phyloP scores from a whole-genome alignment of 1,140 invertebrate genomes.

The Melanaphis sacchari region DNA sequence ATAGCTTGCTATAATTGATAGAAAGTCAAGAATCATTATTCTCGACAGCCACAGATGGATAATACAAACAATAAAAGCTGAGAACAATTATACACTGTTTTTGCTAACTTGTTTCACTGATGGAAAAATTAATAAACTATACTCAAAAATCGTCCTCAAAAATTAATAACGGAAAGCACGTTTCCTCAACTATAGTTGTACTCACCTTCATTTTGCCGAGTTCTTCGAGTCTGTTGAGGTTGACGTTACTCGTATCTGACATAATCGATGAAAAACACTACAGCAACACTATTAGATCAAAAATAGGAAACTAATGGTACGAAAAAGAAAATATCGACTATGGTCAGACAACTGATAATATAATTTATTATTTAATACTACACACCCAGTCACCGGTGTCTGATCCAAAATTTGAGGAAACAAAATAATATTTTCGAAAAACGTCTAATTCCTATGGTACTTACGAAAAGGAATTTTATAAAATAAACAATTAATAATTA shows the following conservation, averaged over 20 bases:
- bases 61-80: background rate
- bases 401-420: background rate
- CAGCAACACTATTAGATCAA: background rate
- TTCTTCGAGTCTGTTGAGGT: conserved; percentile 16
- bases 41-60: background rate
- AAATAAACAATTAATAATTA: background rate
- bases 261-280: background rate
- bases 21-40: background rate
- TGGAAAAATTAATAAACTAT: too few species aligned
- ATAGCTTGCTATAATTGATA: background rate
- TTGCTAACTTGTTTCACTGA: background rate
- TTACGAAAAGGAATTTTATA: background rate
- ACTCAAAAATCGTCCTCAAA: background rate
- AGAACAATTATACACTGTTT: background rate
- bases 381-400: background rate
- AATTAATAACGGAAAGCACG: background rate
- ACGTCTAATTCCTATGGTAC: background rate
- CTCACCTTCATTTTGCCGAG: conserved; percentile 53
- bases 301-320: background rate
- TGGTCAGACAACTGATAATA: background rate
- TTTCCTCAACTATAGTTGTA: too few species aligned
- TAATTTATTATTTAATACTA: background rate
- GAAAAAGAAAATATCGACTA: background rate
- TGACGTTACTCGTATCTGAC: conserved; percentile 29
- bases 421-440: background rate